phyloP scores from a whole-genome alignment of 2,888 invertebrate genomes.

The Aethes cnicana region DNA sequence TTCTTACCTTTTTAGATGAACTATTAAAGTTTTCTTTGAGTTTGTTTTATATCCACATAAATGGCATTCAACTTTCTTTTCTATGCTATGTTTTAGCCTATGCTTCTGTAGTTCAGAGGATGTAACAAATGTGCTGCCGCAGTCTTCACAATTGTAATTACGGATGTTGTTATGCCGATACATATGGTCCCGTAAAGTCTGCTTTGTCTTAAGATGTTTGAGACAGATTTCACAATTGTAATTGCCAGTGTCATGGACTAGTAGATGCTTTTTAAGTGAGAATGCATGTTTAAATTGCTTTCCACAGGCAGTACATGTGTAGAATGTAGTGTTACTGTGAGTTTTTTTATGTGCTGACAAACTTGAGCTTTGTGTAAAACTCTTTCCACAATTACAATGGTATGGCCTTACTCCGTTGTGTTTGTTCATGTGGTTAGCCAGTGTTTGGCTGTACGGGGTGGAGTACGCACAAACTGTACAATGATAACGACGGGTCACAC shows the following conservation, averaged over 20 bases:
- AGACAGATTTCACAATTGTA: slow-evolving; percentile 65
- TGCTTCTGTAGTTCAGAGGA: slow-evolving; percentile 72
- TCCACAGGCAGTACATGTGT: slow-evolving; percentile 69
- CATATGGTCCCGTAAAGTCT: slow-evolving; percentile 65
- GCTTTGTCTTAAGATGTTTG: slow-evolving; percentile 67
- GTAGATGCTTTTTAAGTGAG: slow-evolving; percentile 65
- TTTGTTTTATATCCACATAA: slow-evolving; percentile 71
- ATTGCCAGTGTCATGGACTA: slow-evolving; percentile 63
- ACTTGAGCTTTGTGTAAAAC: slow-evolving; percentile 70
- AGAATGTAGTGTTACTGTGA: slow-evolving; percentile 63
- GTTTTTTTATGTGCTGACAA: slow-evolving; percentile 69
- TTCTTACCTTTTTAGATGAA: slow-evolving; percentile 68
- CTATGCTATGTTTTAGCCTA: slow-evolving; percentile 58
- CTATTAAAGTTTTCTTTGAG: slow-evolving; percentile 63
- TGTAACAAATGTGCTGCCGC: slow-evolving; percentile 74
- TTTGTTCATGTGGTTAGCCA: slow-evolving; percentile 70
- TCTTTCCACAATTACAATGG: slow-evolving; percentile 71
- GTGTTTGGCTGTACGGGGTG: slow-evolving; percentile 72
- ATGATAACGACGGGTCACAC: slow-evolving; percentile 60
- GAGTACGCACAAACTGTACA: slow-evolving; percentile 70
- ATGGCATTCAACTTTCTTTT: slow-evolving; percentile 64
- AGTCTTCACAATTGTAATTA: slow-evolving; percentile 74
- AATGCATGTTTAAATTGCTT: slow-evolving; percentile 77
- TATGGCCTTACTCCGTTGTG: slow-evolving; percentile 74
- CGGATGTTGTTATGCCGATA: slow-evolving; percentile 70